Evolutionary conservation across 35 echinoderm and acorn worm species (phyloP), one percentile per base, ranked within the genome.

Genomic region (Eucidaris tribuloides): DNA sequence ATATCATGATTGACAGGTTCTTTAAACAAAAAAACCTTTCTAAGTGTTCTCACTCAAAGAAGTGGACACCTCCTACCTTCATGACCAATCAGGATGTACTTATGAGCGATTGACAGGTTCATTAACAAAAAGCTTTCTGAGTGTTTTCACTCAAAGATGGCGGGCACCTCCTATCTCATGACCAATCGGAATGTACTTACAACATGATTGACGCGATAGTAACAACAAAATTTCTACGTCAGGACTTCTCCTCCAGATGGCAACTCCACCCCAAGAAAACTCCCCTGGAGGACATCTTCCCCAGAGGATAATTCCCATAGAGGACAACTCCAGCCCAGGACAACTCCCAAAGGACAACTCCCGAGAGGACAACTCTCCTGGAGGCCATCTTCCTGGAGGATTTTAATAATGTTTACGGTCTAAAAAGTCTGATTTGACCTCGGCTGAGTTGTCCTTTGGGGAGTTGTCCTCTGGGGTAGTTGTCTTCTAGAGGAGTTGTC

Each of bases 31-130:
- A 9, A n/a, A 23, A 3, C 29, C 4, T 18, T 33, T 29, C 61
- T 45, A 32, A 79, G 91, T 88, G 93, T 96, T 1, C 39, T 91
- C 1, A 89, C 91, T 4, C 63, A 84, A 71, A 85, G 83, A 28
- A 89, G 62, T 35, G 93, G 93, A 7, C 93, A 96, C 46, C 83
- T 96, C 23, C 52, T 91, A 34, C 93, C 93, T 23, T 7, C 60
- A 87, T 54, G 93, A 96, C 76, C 93, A 96, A 88, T 89, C 93
- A 61, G 72, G 76, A 37, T 48, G 93, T 56, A 43, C 78, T n/a
- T 96, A 87, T 74, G 85, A 96, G 91, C 91, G 93, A 87, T 96
- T 63, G 84, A 88, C 68, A 87, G 89, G 40, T 96, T 96, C 62
- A 84, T 96, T 24, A 89, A 50, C 31, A 86, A 86, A 61, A 68